phyloP scores from a whole-genome alignment of 2,113 vertebrate species.

The Ailurus styani region DNA sequence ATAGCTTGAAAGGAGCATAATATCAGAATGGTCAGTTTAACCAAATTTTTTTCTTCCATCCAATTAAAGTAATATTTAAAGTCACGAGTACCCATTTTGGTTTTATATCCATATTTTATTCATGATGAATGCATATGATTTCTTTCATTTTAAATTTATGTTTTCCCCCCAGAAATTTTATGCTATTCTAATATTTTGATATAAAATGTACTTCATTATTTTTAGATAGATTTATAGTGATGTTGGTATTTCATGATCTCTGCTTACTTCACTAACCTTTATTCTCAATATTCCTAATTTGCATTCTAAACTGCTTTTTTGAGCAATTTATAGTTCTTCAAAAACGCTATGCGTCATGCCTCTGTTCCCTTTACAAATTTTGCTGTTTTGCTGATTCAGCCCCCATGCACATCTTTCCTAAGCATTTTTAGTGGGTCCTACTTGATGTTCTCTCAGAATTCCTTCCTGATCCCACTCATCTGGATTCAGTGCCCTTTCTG shows the following conservation, averaged over 20 bases:
- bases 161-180: not conserved
- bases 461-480: not conserved
- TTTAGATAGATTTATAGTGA: not conserved
- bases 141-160: slow-evolving; percentile 1
- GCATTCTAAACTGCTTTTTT: not conserved
- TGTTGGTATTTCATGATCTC: not conserved
- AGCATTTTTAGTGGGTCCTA: not conserved
- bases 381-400: not conserved
- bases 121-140: not conserved
- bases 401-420: not conserved
- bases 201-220: not conserved
- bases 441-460: not conserved
- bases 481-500: not conserved
- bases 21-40: not conserved
- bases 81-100: not conserved
- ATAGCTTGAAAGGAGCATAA: not conserved
- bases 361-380: not conserved
- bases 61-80: slow-evolving; percentile 10
- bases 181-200: not conserved
- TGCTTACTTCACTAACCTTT: not conserved
- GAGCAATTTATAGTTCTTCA: not conserved
- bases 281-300: not conserved
- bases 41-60: not conserved
- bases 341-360: not conserved
- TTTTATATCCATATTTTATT: not conserved